Evolutionary conservation across 2,797 vertebrate species (phyloP).

Genomic region (Cephalopachus bancanus): DNA sequence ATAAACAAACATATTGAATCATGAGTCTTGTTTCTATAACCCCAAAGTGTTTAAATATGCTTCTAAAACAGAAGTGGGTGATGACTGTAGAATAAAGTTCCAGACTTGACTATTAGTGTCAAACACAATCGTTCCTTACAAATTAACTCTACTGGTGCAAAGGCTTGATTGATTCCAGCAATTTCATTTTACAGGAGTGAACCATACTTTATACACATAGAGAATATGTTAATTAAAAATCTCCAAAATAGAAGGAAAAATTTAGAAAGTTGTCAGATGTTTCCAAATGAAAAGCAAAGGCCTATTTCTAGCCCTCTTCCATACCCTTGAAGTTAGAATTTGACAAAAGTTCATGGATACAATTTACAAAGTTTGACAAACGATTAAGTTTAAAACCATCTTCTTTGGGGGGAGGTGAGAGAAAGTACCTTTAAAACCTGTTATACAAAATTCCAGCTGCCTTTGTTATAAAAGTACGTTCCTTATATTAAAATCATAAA

Average conservation of each 20-base stretch:
- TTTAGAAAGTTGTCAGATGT: slow-evolving; percentile 82
- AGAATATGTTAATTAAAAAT: slow-evolving; percentile 83
- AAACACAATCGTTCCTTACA: slow-evolving; percentile 80
- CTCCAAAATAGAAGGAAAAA: slow-evolving; percentile 72
- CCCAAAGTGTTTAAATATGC: slow-evolving; percentile 79
- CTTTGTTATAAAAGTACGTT: slow-evolving; percentile 85
- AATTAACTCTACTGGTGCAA: slow-evolving; percentile 80
- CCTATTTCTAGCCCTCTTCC: slow-evolving; percentile 81
- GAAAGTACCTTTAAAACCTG: slow-evolving; percentile 87
- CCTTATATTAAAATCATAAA: slow-evolving; percentile 88
- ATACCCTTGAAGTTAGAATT: slow-evolving; percentile 78
- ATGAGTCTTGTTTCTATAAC: slow-evolving; percentile 79
- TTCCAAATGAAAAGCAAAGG: slow-evolving; percentile 82
- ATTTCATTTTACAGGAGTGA: slow-evolving; percentile 85
- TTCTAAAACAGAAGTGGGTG: slow-evolving; percentile 79
- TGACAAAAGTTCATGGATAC: slow-evolving; percentile 79
- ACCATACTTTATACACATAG: slow-evolving; percentile 86
- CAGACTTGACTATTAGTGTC: slow-evolving; percentile 81
- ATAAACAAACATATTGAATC: slow-evolving; percentile 78
- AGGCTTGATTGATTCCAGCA: slow-evolving; percentile 81
- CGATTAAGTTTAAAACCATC: slow-evolving; percentile 84
- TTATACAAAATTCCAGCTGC: slow-evolving; percentile 89
- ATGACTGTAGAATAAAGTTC: slow-evolving; percentile 85
- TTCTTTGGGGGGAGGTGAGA: slow-evolving; percentile 78
- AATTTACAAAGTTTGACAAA: slow-evolving; percentile 85